Conservation (phyloP, 92 coral and sea anemone genomes). For the Bergia sp. region DNA sequence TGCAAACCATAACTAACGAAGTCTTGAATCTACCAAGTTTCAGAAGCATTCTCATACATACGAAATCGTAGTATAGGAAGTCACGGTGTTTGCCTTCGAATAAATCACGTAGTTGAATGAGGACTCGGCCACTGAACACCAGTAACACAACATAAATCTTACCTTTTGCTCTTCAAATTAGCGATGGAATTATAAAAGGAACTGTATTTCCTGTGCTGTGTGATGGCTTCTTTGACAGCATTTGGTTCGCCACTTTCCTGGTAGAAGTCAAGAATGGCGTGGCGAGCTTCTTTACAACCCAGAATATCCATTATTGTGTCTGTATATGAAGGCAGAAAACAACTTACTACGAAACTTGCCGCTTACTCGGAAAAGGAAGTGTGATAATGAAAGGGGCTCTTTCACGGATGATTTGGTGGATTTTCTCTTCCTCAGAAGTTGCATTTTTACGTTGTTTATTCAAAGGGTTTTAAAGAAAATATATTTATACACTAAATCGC, state of each 20-base stretch:
- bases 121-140: no score
- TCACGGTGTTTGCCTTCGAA: no score
- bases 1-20: no score
- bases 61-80: no score
- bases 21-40: no score
- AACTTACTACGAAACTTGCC: not conserved
- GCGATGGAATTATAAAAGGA: constrained; percentile 9
- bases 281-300: constrained; percentile 63
- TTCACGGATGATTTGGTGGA: no score
- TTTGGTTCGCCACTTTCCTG: constrained; percentile 70
- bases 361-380: not conserved
- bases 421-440: no score
- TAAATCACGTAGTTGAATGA: no score
- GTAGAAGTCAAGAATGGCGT: constrained; percentile 63
- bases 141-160: not conserved
- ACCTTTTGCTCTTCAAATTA: constrained; percentile 36
- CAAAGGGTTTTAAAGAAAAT: no score
- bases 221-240: constrained; percentile 70
- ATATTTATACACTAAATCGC: no score
- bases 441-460: no score
- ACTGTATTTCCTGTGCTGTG: constrained; percentile 24
- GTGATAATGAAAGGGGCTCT: not conserved
- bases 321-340: not conserved
- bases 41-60: no score
- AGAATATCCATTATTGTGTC: constrained; percentile 72